These are phyloP conservation scores for Phyto melanocephala DNA, from an alignment of 2,888 invertebrate species.

Conservation along the genomic window DNA sequence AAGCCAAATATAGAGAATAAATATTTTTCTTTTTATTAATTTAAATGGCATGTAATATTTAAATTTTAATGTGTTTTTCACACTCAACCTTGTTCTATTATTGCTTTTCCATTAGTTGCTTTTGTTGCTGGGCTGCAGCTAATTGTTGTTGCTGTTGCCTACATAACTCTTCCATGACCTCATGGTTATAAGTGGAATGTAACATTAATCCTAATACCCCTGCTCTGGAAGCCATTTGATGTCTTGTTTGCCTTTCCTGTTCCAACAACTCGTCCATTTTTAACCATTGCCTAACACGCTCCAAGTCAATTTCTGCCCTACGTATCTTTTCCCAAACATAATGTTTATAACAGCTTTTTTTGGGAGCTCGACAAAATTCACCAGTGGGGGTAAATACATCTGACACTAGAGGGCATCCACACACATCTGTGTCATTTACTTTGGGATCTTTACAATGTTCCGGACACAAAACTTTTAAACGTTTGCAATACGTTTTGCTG, in stretches of 20 bases:
- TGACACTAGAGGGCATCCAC: conserved; percentile 93
- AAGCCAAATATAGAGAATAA: neutral
- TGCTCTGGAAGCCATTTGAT: conserved; percentile 87
- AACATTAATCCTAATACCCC: conserved; percentile 96
- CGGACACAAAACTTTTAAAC: conserved; percentile 96
- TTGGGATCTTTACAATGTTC: conserved; percentile 98
- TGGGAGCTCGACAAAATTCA: conserved; percentile 91
- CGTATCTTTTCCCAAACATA: conserved; percentile 97
- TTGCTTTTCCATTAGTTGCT: conserved; percentile 60
- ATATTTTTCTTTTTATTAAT: neutral
- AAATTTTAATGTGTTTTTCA: neutral
- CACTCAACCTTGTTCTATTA: neutral
- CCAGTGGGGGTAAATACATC: conserved; percentile 91
- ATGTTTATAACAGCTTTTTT: conserved; percentile 94
- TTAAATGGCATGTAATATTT: neutral
- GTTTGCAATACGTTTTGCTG: conserved; percentile 96
- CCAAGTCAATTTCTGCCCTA: conserved; percentile 96
- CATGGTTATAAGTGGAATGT: conserved; percentile 98
- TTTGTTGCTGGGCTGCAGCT: conserved; percentile 68
- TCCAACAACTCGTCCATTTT: conserved; percentile 96
- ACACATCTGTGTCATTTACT: conserved; percentile 91
- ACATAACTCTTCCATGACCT: conserved; percentile 87
- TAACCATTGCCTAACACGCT: conserved; percentile 94
- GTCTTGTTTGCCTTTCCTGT: conserved; percentile 92
- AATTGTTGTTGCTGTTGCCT: conserved; percentile 76